A percentile compares a stretch with the other conserved stretches of the same genome.
These are phyloP conservation scores for Lampropteryx suffumata DNA, from an alignment of 2,888 invertebrate species.

Conservation along the genomic window DNA sequence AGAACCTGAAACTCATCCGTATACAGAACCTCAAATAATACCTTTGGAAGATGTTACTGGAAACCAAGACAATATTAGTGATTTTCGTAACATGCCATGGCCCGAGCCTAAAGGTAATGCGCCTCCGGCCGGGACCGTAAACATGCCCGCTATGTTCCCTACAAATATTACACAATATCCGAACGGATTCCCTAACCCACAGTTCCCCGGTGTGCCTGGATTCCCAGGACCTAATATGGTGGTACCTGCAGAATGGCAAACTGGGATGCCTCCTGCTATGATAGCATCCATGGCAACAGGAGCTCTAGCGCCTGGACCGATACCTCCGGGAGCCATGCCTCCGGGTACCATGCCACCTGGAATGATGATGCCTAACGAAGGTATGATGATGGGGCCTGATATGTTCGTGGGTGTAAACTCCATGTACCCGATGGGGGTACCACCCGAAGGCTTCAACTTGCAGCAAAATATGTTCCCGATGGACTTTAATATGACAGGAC, in stretches of 20 bases:
- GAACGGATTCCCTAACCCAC: slow-evolving; percentile 70
- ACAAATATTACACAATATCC: slow-evolving; percentile 72
- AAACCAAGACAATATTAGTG: slow-evolving; percentile 90
- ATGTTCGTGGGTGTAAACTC: slow-evolving; percentile 63
- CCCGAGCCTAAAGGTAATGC: slow-evolving; percentile 90
- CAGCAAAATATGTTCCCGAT: slow-evolving; percentile 77
- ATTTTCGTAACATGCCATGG: slow-evolving; percentile 90
- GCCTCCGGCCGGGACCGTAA: slow-evolving; percentile 60
- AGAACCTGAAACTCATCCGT: slow-evolving; percentile 90
- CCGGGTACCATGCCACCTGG: slow-evolving; percentile 52
- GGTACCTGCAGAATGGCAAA: slow-evolving; percentile 68
- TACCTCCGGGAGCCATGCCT: slow-evolving; percentile 73
- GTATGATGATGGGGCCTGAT: slow-evolving; percentile 50
- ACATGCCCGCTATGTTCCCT: slow-evolving; percentile 74
- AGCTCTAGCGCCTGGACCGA: slow-evolving; percentile 71
- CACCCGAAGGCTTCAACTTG: slow-evolving; percentile 71
- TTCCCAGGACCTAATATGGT: slow-evolving; percentile 69
- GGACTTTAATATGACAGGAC: slow-evolving; percentile 76
- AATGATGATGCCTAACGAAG: slow-evolving; percentile 69
- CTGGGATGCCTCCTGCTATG: slow-evolving; percentile 57
- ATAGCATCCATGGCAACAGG: slow-evolving; percentile 57
- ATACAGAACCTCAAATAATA: slow-evolving; percentile 90
- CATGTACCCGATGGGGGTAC: slow-evolving; percentile 57
- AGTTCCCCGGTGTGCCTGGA: slow-evolving; percentile 70
- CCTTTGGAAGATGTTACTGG: slow-evolving; percentile 95